A percentile compares a stretch with the other conserved stretches of the same genome.
phyloP scores from a whole-genome alignment of 2,113 vertebrate genomes.

The Cephalophus harveyi region DNA sequence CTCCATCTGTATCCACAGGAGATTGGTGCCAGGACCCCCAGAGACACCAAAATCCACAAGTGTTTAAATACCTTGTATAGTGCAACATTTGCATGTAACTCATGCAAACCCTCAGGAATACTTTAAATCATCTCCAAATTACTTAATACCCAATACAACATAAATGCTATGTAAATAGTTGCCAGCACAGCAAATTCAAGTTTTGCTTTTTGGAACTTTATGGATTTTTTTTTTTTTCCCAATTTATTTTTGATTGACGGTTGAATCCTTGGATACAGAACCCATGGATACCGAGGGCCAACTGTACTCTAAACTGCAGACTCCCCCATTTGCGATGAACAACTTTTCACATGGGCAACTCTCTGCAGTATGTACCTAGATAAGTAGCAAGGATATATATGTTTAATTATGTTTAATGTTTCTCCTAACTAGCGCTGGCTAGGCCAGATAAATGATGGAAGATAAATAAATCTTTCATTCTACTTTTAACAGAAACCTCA shows the following conservation, averaged over 20 bases:
- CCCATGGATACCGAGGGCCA: not conserved
- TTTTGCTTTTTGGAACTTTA: not conserved
- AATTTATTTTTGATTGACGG: not conserved
- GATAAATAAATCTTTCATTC: not conserved
- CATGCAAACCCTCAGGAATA: not conserved
- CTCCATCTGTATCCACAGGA: not conserved
- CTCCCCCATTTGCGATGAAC: not conserved
- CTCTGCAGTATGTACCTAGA: not conserved
- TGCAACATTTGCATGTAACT: not conserved
- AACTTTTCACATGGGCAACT: not conserved
- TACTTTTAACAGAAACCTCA: not conserved
- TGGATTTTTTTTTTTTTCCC: not conserved
- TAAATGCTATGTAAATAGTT: not conserved
- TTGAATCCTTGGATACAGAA: not conserved
- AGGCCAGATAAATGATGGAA: not conserved
- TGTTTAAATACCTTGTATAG: not conserved
- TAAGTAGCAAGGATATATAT: not conserved
- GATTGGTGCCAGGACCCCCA: not conserved
- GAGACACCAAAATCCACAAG: not conserved
- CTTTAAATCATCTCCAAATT: not conserved
- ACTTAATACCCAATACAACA: not conserved
- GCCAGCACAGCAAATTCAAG: not conserved
- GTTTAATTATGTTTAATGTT: not conserved
- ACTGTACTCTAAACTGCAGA: not conserved
- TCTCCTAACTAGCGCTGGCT: not conserved